phyloP scores from a whole-genome alignment of 2,888 invertebrate species.

The Oasisia sp. region DNA sequence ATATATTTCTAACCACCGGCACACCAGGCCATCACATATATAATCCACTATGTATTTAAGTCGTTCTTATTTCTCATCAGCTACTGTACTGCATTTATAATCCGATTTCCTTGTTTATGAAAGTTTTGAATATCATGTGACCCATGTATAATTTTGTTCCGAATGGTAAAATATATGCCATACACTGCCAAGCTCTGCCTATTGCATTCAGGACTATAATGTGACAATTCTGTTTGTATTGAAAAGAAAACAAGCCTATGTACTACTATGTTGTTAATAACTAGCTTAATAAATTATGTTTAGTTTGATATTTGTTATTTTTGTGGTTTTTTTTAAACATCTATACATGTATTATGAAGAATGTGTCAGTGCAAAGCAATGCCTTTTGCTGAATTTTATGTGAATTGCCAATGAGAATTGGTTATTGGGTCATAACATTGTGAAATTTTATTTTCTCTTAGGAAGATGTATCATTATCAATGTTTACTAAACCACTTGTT shows the following conservation, averaged over 20 bases:
- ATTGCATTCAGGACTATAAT: not conserved
- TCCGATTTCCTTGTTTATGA: not conserved
- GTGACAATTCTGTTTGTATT: not conserved
- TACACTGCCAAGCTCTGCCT: not conserved
- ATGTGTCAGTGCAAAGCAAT: not conserved
- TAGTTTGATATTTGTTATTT: not conserved
- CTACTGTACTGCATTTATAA: not conserved
- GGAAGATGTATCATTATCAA: no score
- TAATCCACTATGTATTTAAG: not conserved
- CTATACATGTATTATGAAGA: not conserved
- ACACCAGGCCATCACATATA: not conserved
- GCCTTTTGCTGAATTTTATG: not conserved
- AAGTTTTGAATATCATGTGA: not conserved
- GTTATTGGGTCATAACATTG: no score
- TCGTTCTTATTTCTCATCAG: not conserved
- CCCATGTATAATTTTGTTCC: not conserved
- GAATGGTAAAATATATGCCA: not conserved
- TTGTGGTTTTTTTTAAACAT: not conserved
- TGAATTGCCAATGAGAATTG: no score
- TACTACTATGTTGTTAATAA: not conserved
- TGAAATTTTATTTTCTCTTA: no score
- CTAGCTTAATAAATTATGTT: not conserved
- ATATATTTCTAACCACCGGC: not conserved
- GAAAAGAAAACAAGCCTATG: not conserved
- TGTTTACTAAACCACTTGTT: no score